Evolutionary conservation across 2,797 vertebrate genomes (phyloP), one percentile per base, ranked within the genome.

Genomic region (Meda fulgida): DNA sequence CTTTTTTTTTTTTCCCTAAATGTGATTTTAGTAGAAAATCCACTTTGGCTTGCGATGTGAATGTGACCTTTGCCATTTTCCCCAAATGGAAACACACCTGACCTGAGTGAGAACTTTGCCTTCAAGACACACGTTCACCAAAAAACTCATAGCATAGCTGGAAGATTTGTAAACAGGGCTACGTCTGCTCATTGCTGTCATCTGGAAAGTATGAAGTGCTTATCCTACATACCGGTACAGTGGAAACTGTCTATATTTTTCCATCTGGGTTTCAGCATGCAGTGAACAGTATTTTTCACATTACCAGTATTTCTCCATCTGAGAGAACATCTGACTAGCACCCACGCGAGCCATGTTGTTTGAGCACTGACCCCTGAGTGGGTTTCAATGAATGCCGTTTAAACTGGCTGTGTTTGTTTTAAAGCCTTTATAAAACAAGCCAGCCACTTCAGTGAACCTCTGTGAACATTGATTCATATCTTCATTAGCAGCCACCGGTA

Each of bases 201-300:
- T 83, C 40, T 75, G 81, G 81, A 83, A 83, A 51, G 29, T 83
- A 83, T 83, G 81, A 75, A 83, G 58, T 14, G 58, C 31, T 51
- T n/a, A 48, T 82, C 38, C 69, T 31, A 34, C 19, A 72, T 51
- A 51, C 80, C 29, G 7, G 43, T 29, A 77, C 46, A 40, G 60
- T 67, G 60, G 31, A 83, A 67, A 76, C 58, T 2, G 3, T 36
- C 21, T 31, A 26, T n/a, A 36, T 66, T 66, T 76, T 76, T 83
- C 72, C 72, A 67, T 38, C 46, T 76, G 31, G 31, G 31, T 66
- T 83, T 83, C 58, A 66, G 40, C 81, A 51, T 51, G 70, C 48
- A 21, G 29, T 34, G 18, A 73, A 38, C 16, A 29, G 31, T 51
- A 40, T 29, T 76, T 83, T 66, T 83, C 31, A 66, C 16, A 73